phyloP scores from a whole-genome alignment of 2,113 vertebrate species.

The Argyrosomus japonicus region DNA sequence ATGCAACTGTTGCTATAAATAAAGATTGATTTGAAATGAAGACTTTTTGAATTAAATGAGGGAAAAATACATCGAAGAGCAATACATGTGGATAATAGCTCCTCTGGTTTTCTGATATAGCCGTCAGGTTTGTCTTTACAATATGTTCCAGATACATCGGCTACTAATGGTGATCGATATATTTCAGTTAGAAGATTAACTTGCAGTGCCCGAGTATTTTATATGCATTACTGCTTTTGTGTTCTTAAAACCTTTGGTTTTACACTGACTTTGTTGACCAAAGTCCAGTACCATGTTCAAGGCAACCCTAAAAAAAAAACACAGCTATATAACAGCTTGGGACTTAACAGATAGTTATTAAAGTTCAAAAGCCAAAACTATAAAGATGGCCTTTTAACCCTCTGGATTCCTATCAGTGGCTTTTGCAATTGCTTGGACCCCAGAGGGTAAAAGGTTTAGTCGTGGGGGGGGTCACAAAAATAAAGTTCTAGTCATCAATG shows the following conservation, averaged over 20 bases:
- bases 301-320: background rate
- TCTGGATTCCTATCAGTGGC: no score
- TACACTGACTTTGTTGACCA: background rate
- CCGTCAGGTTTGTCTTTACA: background rate
- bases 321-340: no score
- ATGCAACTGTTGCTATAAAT: slow-evolving; percentile 4
- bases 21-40: slow-evolving; percentile 1
- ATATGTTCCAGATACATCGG: background rate
- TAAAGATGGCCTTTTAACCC: background rate
- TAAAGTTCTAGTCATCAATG: background rate
- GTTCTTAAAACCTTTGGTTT: background rate
- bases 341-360: background rate
- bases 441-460: background rate
- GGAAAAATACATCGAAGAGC: background rate
- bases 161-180: background rate
- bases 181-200: background rate
- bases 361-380: background rate
- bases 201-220: background rate
- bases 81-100: background rate
- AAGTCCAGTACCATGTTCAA: background rate
- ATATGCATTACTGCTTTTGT: background rate
- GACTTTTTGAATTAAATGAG: background rate
- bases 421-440: no score
- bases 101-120: background rate
- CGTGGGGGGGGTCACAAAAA: background rate